These are phyloP conservation scores for Cryptus viduatorius DNA, from an alignment of 2,888 invertebrate genomes.

Conservation along the genomic window DNA sequence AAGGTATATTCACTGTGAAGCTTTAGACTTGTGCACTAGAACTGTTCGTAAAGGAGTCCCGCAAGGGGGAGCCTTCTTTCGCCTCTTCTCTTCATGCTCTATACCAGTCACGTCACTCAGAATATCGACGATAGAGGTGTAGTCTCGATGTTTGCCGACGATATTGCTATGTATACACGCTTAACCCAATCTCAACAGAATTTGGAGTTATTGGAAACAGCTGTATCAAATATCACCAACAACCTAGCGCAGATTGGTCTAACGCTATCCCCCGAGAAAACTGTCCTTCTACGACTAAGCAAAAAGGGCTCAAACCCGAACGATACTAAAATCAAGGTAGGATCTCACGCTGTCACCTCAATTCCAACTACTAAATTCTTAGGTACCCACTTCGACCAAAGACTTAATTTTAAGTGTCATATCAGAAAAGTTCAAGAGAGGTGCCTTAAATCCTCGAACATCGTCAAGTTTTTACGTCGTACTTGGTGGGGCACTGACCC, in stretches of 20 bases:
- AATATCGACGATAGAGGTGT: conserved; percentile 20
- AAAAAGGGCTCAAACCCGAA: neutral
- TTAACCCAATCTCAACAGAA: neutral
- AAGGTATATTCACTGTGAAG: conserved; percentile 28
- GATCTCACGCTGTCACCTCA: neutral
- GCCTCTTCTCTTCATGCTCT: conserved; percentile 57
- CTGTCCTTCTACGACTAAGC: neutral
- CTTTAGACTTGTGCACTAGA: conserved; percentile 3
- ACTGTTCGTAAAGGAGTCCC: conserved; percentile 58
- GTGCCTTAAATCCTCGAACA: conserved; percentile 34
- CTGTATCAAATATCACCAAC: conserved; percentile 1
- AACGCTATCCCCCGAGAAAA: conserved; percentile 28
- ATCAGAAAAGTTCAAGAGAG: conserved; percentile 20
- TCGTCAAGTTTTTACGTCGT: conserved; percentile 31
- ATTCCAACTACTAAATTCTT: conserved; percentile 19
- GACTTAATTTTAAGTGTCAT: conserved; percentile 38
- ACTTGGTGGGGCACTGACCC: conserved; percentile 58
- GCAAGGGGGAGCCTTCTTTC: conserved; percentile 66
- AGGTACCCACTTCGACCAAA: conserved; percentile 53
- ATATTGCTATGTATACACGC: conserved; percentile 53
- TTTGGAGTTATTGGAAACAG: conserved; percentile 18
- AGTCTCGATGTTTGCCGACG: conserved; percentile 61
- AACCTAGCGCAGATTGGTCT: conserved; percentile 13
- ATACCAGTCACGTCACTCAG: conserved; percentile 31
- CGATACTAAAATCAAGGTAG: neutral